Base-by-base conservation (phyloP, 2,888 invertebrate species). In the Slavum lentiscoides region DNA sequence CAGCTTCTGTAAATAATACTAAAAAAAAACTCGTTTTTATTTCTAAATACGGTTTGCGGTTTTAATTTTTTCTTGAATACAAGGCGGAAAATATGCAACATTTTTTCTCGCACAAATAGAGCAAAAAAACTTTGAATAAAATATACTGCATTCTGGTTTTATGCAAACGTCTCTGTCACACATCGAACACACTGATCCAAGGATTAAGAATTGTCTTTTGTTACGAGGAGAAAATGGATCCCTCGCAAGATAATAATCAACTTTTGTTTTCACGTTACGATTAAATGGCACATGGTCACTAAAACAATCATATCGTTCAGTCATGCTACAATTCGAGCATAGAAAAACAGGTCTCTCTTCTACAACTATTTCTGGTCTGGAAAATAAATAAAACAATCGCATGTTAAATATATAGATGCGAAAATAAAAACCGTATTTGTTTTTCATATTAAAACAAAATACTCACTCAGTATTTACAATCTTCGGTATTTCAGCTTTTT, bases 221-320 rank as follows among this genome's bases (percentile, higher is more conserved):
- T 91, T 91, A 9, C 91, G 91, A 2, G 92, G 90, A 84, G 91
- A 90, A 85, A 95, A 96, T 0, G 96, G 96, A 87, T 96, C 95
- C 85, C 92, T 92, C 90, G 94, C 92, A 0, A 95, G 87, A 86
- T 92, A 96, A 83, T 91, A 91, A 55, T 93, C 90, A 85, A 94
- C 94, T 83, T 82, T 82, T 55, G 82, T 81, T 74, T 70, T 69
- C 30, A 83, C 49, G 23, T 81, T 77, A 19, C 67, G 73, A 69
- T 83, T 83, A 59, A 77, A 82, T 23, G 70, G 74, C 30, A 81
- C 68, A 17, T 58, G 73, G 17, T 69, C 15, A 23, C 74, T 64
- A 74, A 74, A 83, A 81, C 74, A 82, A 77, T 82, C 75, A 39
- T 82, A 83, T 43, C 59, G 59, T 77, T 82, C 82, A 49, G 73